phyloP scores from a whole-genome alignment of 2,888 invertebrate species.

The Cosmorhoe ocellata region DNA sequence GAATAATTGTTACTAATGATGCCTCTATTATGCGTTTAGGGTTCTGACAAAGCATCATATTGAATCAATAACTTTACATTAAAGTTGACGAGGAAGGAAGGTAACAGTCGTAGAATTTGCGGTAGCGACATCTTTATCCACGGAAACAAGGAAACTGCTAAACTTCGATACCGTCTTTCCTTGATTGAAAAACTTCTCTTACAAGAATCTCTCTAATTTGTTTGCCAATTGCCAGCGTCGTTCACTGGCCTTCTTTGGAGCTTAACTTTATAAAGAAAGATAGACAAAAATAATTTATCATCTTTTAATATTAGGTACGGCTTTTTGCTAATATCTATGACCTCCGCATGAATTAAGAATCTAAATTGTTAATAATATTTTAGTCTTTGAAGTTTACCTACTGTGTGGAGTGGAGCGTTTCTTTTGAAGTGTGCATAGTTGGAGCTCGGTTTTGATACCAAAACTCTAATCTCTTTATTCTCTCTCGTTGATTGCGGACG shows the following conservation, averaged over 20 bases:
- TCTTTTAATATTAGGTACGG: conserved; percentile 11
- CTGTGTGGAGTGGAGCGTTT: conserved; percentile 30
- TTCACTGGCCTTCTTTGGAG: conserved; percentile 19
- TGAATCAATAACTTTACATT: conserved; percentile 1
- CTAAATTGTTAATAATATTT: conserved; percentile 35
- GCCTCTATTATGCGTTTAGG: background rate
- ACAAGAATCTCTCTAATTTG: conserved; percentile 31
- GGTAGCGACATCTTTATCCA: conserved; percentile 8
- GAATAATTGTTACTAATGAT: no score
- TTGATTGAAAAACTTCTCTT: conserved; percentile 45
- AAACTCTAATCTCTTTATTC: conserved; percentile 35
- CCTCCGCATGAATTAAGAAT: conserved; percentile 32
- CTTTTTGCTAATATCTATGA: conserved; percentile 22
- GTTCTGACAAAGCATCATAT: conserved; percentile 2
- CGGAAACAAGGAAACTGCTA: conserved; percentile 26
- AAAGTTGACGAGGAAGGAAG: conserved; percentile 7
- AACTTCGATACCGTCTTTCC: conserved; percentile 30
- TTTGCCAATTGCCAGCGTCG: conserved; percentile 1
- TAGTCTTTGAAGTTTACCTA: conserved; percentile 41
- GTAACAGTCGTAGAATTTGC: conserved; percentile 8
- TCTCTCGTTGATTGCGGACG: conserved; percentile 40
- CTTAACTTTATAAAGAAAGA: conserved; percentile 10
- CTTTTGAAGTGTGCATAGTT: conserved; percentile 41
- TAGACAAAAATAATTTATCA: conserved; percentile 12
- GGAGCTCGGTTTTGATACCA: conserved; percentile 28